Base-by-base conservation (phyloP, 2,797 vertebrate genomes). In the Todus mexicanus region DNA sequence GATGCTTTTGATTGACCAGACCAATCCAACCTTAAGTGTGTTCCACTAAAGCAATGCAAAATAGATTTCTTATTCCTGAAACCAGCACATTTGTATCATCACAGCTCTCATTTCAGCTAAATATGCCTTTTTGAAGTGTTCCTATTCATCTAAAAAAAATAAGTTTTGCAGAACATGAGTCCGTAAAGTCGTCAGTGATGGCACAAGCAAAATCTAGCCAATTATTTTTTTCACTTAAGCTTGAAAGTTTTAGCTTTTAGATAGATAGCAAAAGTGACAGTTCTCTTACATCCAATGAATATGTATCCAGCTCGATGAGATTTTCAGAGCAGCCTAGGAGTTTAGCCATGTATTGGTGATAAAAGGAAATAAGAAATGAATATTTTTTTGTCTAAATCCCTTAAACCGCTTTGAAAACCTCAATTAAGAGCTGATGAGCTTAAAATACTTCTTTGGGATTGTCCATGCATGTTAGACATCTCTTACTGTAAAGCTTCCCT, bases 351-450 rank as follows among this genome's bases (percentile, higher is more conserved):
- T 65, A 54, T 70, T 45, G 54, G 29, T 69, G 72, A 78, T 80
- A 85, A 90, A 93, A 89, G 19, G 47, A 84, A 90, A 27, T 35
- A 85, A 71, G 43, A 69, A 96, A 85, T 69, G 12, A 87, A 12
- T 84, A 15, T 22, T 84, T 93, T 60, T 93, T 94, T 84, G 42
- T 73, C 57, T 82, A 84, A 94, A 83, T 94, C 65, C 63, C 25
- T 69, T 91, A 93, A 87, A 47, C 72, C 0, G 1, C 89, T 94
- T 94, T 91, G 59, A 93, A 93, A 93, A 94, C 63, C 22, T 93
- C 84, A 83, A 54, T 92, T 94, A 94, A 81, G 75, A 72, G 63
- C 40, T 94, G 86, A 74, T 78, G 73, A 89, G 57, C 75, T 94
- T 92, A 80, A 93, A 94, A 84, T 88, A 35, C 26, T 15, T 84